Evolutionary conservation across 2,888 invertebrate species (phyloP).

Genomic region (Parnassius mnemosyne): DNA sequence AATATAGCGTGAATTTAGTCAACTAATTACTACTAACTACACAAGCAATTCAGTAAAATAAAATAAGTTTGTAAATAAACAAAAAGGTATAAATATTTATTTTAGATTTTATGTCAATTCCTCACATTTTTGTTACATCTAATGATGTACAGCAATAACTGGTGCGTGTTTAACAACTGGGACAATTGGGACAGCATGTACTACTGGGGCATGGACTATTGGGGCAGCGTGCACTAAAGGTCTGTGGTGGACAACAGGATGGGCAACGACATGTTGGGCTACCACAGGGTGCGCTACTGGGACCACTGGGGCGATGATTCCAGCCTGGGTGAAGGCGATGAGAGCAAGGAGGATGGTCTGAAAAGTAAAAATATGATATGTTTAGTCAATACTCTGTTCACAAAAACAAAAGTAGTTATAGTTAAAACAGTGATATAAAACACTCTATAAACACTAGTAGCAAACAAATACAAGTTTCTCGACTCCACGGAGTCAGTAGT

Average conservation of each 20-base stretch:
- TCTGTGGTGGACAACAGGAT: conserved; percentile 45
- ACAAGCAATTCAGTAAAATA: neutral
- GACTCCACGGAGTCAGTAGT: no score
- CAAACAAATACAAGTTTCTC: no score
- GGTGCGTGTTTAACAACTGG: conserved; percentile 60
- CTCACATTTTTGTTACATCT: conserved; percentile 18
- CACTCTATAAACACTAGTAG: no score
- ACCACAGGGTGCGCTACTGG: conserved; percentile 36
- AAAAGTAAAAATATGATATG: conserved; percentile 24
- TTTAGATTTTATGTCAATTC: neutral
- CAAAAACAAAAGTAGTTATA: neutral
- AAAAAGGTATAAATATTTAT: conserved; percentile 21
- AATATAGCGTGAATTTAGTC: no score
- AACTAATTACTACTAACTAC: no score
- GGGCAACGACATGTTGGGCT: conserved; percentile 47
- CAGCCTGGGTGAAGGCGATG: conserved; percentile 62
- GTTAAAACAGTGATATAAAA: neutral
- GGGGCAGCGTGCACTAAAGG: conserved; percentile 8
- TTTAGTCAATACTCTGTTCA: no score
- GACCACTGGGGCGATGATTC: conserved; percentile 59
- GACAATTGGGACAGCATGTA: conserved; percentile 48
- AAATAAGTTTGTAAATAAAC: neutral
- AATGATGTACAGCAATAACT: conserved; percentile 62
- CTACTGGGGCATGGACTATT: conserved; percentile 32
- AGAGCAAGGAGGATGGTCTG: conserved; percentile 70